These are phyloP conservation scores for Cassiopea andromeda DNA, from an alignment of 30 jellyfish, hydroid and myxozoan genomes.

Conservation along the genomic window DNA sequence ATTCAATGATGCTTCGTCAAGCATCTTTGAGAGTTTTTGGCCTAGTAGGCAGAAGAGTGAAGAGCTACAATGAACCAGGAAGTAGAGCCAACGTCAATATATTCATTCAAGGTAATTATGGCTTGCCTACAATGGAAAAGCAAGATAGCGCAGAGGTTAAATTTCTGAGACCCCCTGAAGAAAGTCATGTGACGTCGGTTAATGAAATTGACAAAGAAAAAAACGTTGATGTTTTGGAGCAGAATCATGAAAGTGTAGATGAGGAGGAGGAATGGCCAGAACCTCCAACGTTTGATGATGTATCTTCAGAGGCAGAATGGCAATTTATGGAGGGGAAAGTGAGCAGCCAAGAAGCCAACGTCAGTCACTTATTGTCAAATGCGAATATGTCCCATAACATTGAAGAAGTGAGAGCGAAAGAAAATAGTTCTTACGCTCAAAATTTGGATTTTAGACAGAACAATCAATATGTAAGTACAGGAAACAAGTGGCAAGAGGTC, in stretches of 20 bases:
- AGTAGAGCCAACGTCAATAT: not conserved
- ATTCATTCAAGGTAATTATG: not conserved
- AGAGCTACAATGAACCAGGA: not conserved
- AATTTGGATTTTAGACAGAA: not conserved
- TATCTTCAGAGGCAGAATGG: not conserved
- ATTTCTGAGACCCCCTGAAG: not conserved
- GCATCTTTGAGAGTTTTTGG: conserved; percentile 19
- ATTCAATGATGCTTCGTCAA: conserved; percentile 3
- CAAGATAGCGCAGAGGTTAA: too few relatives aligned
- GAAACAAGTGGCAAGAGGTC: not conserved
- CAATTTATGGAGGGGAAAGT: not conserved
- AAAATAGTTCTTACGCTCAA: not conserved
- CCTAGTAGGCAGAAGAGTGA: conserved; percentile 6
- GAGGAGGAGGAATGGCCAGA: conserved; percentile 10
- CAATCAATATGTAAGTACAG: not conserved
- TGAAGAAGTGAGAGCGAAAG: not conserved
- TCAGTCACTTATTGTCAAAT: not conserved
- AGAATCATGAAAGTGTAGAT: not conserved
- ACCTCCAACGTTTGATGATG: not conserved
- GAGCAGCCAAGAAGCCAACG: not conserved
- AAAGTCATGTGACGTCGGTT: not conserved
- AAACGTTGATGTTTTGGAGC: not conserved
- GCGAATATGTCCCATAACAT: not conserved
- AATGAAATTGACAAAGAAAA: not conserved
- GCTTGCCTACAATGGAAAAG: too few relatives aligned